These are phyloP conservation scores for Morus bassanus DNA, from an alignment of 2,797 vertebrate species.

Conservation along the genomic window DNA sequence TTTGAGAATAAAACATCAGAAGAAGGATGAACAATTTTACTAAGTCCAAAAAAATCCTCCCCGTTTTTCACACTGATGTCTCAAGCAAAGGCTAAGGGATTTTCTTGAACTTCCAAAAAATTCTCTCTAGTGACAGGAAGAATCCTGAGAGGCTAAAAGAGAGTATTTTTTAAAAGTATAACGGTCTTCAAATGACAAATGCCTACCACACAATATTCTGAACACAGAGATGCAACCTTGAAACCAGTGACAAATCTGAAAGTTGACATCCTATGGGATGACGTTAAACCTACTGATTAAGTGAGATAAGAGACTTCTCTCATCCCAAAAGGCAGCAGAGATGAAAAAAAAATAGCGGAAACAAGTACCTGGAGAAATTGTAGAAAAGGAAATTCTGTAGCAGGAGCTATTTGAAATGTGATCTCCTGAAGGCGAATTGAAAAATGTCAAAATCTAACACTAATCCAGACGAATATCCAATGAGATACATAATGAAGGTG, in stretches of 20 bases:
- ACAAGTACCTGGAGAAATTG: constrained; percentile 43
- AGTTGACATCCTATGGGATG: neutral
- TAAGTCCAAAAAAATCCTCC: neutral
- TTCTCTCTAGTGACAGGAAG: constrained; percentile 7
- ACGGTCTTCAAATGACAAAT: constrained; percentile 5
- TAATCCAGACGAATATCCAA: constrained; percentile 21
- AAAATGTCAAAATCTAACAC: constrained; percentile 35
- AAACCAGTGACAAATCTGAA: constrained; percentile 12
- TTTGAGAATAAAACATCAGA: constrained; percentile 37
- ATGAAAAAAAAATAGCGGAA: neutral
- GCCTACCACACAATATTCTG: neutral
- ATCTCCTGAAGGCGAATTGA: constrained; percentile 33
- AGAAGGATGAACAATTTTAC: constrained; percentile 23
- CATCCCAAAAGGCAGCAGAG: neutral
- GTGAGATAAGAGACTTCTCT: neutral
- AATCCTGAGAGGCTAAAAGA: neutral
- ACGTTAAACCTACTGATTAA: constrained; percentile 1
- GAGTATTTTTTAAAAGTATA: neutral
- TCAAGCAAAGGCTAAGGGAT: constrained; percentile 39
- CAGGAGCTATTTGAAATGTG: constrained; percentile 35
- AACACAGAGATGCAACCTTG: neutral
- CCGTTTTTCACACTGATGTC: neutral
- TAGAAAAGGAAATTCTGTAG: neutral
- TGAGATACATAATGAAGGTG: neutral
- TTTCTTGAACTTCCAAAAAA: constrained; percentile 37